These are phyloP conservation scores for Papilio xuthus DNA, from an alignment of 1,140 invertebrate species.

Conservation along the genomic window DNA sequence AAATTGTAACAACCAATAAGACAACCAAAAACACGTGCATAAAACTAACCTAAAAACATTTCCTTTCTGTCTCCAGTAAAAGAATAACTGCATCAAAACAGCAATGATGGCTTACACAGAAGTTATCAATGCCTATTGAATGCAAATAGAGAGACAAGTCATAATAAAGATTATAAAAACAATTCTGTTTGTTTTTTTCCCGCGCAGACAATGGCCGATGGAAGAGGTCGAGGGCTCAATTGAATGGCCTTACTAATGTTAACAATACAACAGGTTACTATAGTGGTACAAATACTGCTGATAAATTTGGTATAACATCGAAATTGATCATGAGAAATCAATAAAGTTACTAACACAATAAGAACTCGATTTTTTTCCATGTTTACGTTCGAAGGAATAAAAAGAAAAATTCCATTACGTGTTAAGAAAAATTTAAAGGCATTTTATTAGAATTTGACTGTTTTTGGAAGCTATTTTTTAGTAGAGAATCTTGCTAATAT, in stretches of 20 bases:
- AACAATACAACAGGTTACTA: background rate
- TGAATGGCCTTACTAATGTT: background rate
- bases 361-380: no score
- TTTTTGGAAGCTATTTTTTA: no score
- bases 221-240: slow-evolving; percentile 13
- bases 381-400: no score
- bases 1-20: background rate
- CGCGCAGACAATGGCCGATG: slow-evolving; percentile 20
- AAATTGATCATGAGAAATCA: no score
- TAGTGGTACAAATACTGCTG: background rate
- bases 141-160: slow-evolving; percentile 46
- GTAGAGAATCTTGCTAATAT: no score
- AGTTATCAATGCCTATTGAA: slow-evolving; percentile 52
- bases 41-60: background rate
- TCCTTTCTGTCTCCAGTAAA: background rate
- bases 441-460: no score
- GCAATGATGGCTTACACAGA: background rate
- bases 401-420: no score
- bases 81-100: background rate
- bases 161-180: slow-evolving; percentile 40
- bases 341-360: no score
- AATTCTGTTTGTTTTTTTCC: slow-evolving; percentile 35
- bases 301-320: background rate
- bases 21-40: background rate
- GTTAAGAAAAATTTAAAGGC: no score